Base-by-base conservation (phyloP, 2,797 vertebrate genomes). In the Bryconaethiops microstoma region DNA sequence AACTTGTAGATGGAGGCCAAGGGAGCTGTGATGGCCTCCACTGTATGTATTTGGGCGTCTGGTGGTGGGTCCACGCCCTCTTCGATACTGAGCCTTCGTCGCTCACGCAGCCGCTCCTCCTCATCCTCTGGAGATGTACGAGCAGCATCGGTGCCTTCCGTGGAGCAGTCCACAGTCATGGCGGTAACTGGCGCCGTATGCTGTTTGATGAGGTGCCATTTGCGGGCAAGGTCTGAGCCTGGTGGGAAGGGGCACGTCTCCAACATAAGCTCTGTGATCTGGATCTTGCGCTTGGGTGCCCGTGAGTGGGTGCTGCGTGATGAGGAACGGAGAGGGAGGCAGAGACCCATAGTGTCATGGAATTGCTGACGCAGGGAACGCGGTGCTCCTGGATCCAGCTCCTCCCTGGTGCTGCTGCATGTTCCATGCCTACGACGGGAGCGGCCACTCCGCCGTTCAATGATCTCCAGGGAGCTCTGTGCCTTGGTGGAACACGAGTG, bases 401-500 rank as follows among this genome's bases (percentile, higher is more conserved):
- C 94, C 40, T 99, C 97, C 54, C 96, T 95, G 65, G 95, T 91
- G 0, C 95, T 96, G 88, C 96, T 96, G 88, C 60, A 39, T 25
- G 95, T 93, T 0, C 96, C 95, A 0, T 96, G 77, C 48, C 81
- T 82, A 21, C 69, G 79, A 39, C 75, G 79, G 8, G 79, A 96
- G 39, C 96, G 95, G 62, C 97, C 88, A 80, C 97, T 96, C 73
- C 96, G 92, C 17, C 95, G 88, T 64, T 97, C 93, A 19, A 95
- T 93, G 10, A 95, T 92, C 80, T 99, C 98, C 82, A 99, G 82
- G 29, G 98, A 99, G 88, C 95, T 97, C 88, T 98, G 97, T 7
- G 97, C 97, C 93, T 98, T 99, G 35, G 96, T 98, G 89, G 97
- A 99, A 90, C 96, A 98, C 10, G 97, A 98, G 91, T 99, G 97